Base-by-base conservation (phyloP, 2,888 invertebrate species). In the Willowsia nigromaculata region DNA sequence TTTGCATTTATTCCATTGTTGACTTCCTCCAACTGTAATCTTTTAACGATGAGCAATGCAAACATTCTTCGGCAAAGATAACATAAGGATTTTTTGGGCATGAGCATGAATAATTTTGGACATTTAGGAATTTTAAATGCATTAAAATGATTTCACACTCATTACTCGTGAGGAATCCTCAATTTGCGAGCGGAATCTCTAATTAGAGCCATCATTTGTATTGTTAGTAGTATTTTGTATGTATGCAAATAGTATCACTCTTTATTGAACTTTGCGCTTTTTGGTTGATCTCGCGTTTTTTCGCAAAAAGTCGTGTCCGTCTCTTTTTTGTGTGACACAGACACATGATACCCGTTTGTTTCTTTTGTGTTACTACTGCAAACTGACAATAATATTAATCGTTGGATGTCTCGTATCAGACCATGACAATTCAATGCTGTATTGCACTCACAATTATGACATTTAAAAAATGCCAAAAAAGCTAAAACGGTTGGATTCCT, bases 121-220 rank as follows among this genome's bases (percentile, higher is more conserved):
- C 78, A 71, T 62, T 78, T 43, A 50, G 68, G 22, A 76, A 78
- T 85, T 85, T 78, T 62, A 78, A 85, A 85, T 85, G 71, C 74
- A 74, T 33, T 7, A 37, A 74, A 47, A 78, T 53, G 78, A 85
- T 86, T 86, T 80, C 80, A 80, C 30, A 30, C 86, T 86, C 80
- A 86, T 85, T 76, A 85, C 68, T 80, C 86, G 86, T 86, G 86
- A 86, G 86, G 86, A 80, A 80, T 86, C 80, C 50, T 80, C 68
- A 80, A 40, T 53, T 65, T 86, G 86, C 80, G 18, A 80, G 25
- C 80, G 37, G 86, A 86, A 86, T 86, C 80, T 53, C 78, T 86
- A 86, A 86, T 86, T 86, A 80, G 80, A 80, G 50, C 47, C 76
- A 85, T 85, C 62, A 65, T 65, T 85, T 56, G 53, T 56, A 33